A percentile compares a stretch with the other conserved stretches of the same genome.
These are phyloP conservation scores for Aphelenchoides fujianensis DNA, from an alignment of 1,140 invertebrate species.

Conservation along the genomic window DNA sequence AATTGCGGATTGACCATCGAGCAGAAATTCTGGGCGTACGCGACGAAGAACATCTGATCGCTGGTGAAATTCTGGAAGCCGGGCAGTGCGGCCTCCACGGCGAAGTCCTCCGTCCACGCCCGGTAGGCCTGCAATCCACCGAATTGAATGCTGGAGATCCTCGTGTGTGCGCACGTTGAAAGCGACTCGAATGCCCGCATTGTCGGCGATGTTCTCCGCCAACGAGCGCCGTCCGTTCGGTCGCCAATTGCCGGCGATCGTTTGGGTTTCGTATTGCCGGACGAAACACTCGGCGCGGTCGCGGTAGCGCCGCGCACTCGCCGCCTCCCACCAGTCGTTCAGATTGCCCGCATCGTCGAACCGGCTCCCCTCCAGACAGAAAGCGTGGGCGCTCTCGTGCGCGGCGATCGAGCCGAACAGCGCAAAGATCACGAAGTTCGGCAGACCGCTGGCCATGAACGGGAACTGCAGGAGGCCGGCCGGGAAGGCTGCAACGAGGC, in stretches of 20 bases:
- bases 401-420: constrained; percentile 54
- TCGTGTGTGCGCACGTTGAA: constrained; percentile 72
- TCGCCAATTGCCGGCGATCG: constrained; percentile 41
- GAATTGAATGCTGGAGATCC: constrained; percentile 18
- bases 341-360: constrained; percentile 56
- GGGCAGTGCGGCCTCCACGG: constrained; percentile 67
- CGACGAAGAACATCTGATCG: constrained; percentile 72
- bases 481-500: constrained; percentile 50
- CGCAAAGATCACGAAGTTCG: constrained; percentile 53
- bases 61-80: constrained; percentile 68
- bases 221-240: constrained; percentile 75
- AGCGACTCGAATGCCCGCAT: constrained; percentile 82
- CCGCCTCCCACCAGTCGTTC: constrained; percentile 56
- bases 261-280: constrained; percentile 46
- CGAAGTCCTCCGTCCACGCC: constrained; percentile 67
- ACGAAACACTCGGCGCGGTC: constrained; percentile 57
- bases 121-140: constrained; percentile 68
- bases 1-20: constrained; percentile 47
- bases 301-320: constrained; percentile 47
- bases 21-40: constrained; percentile 66
- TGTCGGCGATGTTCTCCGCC: constrained; percentile 88
- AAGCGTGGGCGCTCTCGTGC: constrained; percentile 54
- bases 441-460: constrained; percentile 47
- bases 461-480: constrained; percentile 57
- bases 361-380: constrained; percentile 32